Conservation (phyloP, 2,797 vertebrate species). For the Alcedo atthis region DNA sequence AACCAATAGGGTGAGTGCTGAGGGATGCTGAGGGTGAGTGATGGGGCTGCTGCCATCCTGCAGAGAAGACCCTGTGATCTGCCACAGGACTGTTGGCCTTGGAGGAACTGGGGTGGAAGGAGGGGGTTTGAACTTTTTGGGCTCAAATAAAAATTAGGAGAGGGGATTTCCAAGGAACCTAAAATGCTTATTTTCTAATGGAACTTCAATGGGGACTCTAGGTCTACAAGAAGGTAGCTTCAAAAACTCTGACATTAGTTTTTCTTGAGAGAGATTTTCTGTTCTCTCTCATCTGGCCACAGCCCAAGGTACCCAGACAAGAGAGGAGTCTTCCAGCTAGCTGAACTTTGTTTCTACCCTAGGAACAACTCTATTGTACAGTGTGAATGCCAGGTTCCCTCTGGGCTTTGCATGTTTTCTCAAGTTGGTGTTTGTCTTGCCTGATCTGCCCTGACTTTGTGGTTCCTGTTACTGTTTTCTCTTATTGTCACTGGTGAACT, state of each 20-base stretch:
- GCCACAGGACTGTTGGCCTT: background rate
- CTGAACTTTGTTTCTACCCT: background rate
- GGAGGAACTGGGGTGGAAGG: background rate
- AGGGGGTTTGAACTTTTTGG: background rate
- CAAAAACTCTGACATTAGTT: background rate
- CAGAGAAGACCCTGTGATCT: background rate
- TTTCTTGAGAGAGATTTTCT: background rate
- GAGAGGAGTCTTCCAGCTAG: background rate
- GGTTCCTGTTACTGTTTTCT: slow-evolving; percentile 21
- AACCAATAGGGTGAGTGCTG: background rate
- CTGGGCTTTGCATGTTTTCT: slow-evolving; percentile 6
- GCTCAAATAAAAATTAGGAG: background rate
- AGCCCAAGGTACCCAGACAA: background rate
- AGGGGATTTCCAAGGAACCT: background rate
- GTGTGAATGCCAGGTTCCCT: background rate
- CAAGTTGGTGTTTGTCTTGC: slow-evolving; percentile 18
- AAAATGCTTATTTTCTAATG: background rate
- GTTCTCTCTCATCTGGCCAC: background rate
- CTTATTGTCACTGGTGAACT: background rate
- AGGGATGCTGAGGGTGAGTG: background rate
- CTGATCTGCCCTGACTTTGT: slow-evolving; percentile 27
- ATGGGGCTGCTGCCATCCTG: background rate
- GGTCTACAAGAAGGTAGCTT: background rate
- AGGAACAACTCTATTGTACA: background rate
- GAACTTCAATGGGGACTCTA: background rate